phyloP scores from a whole-genome alignment of 2,888 invertebrate genomes.

The Arrhopalites spinosus region DNA sequence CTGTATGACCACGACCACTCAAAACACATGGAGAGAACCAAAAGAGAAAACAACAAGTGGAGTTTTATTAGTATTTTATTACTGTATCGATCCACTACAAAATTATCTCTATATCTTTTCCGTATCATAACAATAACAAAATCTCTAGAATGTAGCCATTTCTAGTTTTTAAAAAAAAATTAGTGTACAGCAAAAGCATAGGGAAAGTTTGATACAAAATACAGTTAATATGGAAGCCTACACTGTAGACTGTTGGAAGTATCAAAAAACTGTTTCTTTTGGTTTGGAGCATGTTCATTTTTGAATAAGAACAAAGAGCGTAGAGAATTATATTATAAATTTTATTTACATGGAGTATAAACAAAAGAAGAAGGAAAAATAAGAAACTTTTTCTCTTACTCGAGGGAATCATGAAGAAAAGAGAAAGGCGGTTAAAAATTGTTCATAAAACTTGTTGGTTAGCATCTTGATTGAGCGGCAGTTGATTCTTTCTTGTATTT shows the following conservation, averaged over 20 bases:
- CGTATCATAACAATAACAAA: too few species aligned
- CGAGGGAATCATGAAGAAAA: neutral
- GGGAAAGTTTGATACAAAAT: neutral
- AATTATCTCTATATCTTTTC: neutral
- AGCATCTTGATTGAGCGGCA: too few species aligned
- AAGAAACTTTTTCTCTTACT: neutral
- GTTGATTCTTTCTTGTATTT: too few species aligned
- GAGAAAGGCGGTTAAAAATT: neutral
- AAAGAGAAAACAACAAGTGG: neutral
- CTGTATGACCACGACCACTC: too few species aligned
- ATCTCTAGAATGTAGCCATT: too few species aligned
- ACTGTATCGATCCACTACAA: conserved; percentile 6
- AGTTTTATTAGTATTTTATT: conserved; percentile 29
- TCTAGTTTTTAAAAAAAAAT: too few species aligned
- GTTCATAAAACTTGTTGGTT: too few species aligned
- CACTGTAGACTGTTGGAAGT: neutral
- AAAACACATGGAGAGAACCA: neutral
- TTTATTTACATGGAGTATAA: too few species aligned
- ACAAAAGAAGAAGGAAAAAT: neutral
- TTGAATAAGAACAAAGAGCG: neutral
- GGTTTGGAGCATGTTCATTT: too few species aligned
- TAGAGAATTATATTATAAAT: neutral
- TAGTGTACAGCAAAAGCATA: too few species aligned
- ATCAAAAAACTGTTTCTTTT: neutral
- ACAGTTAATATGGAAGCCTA: neutral